phyloP scores from a whole-genome alignment of 1,140 invertebrate genomes.

The Drosophila chauvacae region DNA sequence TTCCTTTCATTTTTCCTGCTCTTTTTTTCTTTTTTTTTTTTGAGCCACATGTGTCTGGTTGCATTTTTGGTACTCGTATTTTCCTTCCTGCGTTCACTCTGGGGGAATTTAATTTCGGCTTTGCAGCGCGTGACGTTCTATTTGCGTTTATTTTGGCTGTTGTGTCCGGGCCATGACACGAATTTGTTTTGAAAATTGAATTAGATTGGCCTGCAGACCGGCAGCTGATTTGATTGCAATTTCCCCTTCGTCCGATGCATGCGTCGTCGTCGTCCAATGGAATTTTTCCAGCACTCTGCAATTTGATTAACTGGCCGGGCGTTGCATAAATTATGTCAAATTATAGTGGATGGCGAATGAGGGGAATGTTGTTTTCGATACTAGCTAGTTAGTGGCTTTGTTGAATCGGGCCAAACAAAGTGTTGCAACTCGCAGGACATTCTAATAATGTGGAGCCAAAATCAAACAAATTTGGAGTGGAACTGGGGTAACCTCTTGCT shows the following conservation, averaged over 20 bases:
- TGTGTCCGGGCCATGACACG: conserved; percentile 55
- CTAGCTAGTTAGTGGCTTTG: conserved; percentile 46
- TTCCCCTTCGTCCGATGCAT: conserved; percentile 39
- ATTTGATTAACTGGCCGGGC: conserved; percentile 70
- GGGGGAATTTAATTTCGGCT: conserved; percentile 72
- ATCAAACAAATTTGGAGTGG: neutral
- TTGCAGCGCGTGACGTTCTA: conserved; percentile 70
- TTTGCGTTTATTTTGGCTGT: conserved; percentile 45
- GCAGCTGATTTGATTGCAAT: conserved; percentile 81
- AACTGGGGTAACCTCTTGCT: neutral
- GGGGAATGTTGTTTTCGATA: conserved; percentile 27
- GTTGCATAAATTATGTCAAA: conserved; percentile 75
- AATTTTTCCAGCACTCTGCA: conserved; percentile 68
- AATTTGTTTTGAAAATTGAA: conserved; percentile 79
- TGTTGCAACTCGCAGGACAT: neutral
- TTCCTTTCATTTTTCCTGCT: neutral
- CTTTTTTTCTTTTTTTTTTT: neutral
- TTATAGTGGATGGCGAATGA: conserved; percentile 24
- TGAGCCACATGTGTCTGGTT: conserved; percentile 36
- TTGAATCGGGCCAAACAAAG: conserved; percentile 8
- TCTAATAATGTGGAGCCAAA: neutral
- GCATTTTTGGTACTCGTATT: conserved; percentile 43
- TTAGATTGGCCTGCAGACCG: conserved; percentile 73
- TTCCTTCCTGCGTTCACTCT: conserved; percentile 29
- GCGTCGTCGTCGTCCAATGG: conserved; percentile 43